Evolutionary conservation across 2,797 vertebrate genomes (phyloP).

Genomic region (Lepilemur septentrionalis): DNA sequence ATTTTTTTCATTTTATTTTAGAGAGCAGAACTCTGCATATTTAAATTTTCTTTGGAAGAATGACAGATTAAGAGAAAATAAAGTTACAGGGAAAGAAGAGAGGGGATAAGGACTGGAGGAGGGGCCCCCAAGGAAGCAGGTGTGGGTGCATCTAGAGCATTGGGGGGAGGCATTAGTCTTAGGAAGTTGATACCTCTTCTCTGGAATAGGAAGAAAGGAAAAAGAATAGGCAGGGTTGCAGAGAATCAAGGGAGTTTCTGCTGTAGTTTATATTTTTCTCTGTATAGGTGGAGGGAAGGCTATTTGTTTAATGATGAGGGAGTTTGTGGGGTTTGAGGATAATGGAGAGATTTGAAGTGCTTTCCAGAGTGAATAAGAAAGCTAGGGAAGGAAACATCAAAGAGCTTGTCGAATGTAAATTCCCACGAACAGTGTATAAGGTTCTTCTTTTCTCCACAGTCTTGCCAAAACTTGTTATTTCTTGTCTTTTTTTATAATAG

Average conservation of each 20-base stretch:
- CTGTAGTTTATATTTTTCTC: background rate
- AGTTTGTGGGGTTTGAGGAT: background rate
- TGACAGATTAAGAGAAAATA: background rate
- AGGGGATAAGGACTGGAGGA: background rate
- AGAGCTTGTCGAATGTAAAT: background rate
- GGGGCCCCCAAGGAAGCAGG: background rate
- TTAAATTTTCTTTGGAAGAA: conserved; percentile 27
- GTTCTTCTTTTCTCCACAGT: background rate
- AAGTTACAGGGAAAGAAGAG: background rate
- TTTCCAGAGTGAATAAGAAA: background rate
- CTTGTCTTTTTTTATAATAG: background rate
- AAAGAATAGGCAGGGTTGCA: background rate
- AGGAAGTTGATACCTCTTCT: background rate
- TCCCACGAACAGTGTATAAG: background rate
- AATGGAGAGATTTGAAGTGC: background rate
- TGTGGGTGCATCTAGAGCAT: background rate
- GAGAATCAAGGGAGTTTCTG: background rate
- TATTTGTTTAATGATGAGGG: background rate
- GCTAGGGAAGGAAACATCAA: background rate
- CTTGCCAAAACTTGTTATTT: background rate
- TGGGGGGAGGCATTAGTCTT: background rate
- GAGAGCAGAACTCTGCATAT: background rate
- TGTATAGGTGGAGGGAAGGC: background rate
- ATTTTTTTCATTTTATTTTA: background rate
- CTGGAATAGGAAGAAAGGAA: background rate